Evolutionary conservation across 2,888 invertebrate species (phyloP), one percentile per base, ranked within the genome.

Genomic region (Bombyx huttoni): DNA sequence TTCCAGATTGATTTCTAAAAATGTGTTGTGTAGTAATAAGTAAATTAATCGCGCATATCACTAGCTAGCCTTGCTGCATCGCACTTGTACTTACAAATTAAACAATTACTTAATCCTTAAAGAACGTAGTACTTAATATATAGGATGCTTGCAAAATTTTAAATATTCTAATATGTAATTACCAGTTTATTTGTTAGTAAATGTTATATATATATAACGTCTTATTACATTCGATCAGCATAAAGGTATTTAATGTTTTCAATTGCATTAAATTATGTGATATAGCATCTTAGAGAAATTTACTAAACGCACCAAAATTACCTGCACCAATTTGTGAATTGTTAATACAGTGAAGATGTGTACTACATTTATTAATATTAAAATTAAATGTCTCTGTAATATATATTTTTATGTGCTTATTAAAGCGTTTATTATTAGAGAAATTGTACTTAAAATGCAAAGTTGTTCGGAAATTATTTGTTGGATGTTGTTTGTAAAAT

Each of bases 401-500:
- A 46, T 47, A 65, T 64, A 70, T 74, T 73, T 74, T 74, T 59
- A 61, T 73, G 70, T 73, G 71, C 68, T 72, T 71, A 63, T 65
- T 58, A 58, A 64, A 67, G 58, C 61, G 60, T 65, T 64, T 65
- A 67, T 58, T 68, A 67, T 70, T 67, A 68, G 64, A 67, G 65
- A 67, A 73, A 64, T 73, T 78, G 83, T 83, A 85, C 84, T 84
- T 82, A 84, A 65, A 24, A 79, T 71, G 61, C 65, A 47, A 68
- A 67, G 72, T 78, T 79, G 70, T 78, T 77, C 76, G 71, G 65
- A 64, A 75, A 74, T 73, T 71, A 70, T 71, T 81, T 78, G 81
- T 81, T 82, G 75, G 68, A 69, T 78, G 78, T 83, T 80, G 73
- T 73, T 78, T 80, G 78, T 84, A 81, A 78, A 78, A 78, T 81